A percentile compares a stretch with the other conserved stretches of the same genome.
Conservation (phyloP, 2,797 vertebrate genomes). For the Sebastes steindachneri region DNA sequence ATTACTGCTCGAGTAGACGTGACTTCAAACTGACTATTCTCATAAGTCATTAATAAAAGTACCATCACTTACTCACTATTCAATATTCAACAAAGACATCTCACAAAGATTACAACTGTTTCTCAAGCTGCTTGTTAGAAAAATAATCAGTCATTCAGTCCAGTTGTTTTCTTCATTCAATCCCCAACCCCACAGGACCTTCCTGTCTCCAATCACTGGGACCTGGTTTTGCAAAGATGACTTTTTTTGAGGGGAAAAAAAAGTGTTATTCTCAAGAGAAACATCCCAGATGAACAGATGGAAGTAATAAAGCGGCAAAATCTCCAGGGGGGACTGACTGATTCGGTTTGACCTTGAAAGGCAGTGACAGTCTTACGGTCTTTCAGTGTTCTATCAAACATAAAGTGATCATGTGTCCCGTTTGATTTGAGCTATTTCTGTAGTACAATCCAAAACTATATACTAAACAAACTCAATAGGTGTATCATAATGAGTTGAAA, state of each 20-base stretch:
- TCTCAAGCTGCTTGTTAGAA: slow-evolving; percentile 27
- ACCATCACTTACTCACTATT: slow-evolving; percentile 28
- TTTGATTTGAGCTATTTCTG: not conserved
- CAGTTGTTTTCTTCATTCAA: slow-evolving; percentile 28
- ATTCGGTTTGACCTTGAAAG: slow-evolving; percentile 57
- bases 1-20: not conserved
- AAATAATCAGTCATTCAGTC: slow-evolving; percentile 6
- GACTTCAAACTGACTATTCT: slow-evolving; percentile 25
- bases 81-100: slow-evolving; percentile 56
- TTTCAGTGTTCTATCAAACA: not conserved
- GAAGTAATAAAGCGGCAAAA: slow-evolving; percentile 13
- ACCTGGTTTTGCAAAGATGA: slow-evolving; percentile 41
- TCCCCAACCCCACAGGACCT: slow-evolving; percentile 12
- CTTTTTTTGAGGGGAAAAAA: not conserved
- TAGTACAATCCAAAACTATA: not conserved
- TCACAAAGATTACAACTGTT: slow-evolving; percentile 46
- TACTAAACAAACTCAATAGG: not conserved
- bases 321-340: slow-evolving; percentile 27
- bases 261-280: slow-evolving; percentile 50
- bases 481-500: not conserved
- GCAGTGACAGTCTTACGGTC: slow-evolving; percentile 31
- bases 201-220: not conserved
- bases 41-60: slow-evolving; percentile 50
- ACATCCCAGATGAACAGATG: slow-evolving; percentile 36
- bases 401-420: not conserved